Evolutionary conservation across 2,113 vertebrate species (phyloP), one percentile per base, ranked within the genome.

Genomic region (Cololabis saira): DNA sequence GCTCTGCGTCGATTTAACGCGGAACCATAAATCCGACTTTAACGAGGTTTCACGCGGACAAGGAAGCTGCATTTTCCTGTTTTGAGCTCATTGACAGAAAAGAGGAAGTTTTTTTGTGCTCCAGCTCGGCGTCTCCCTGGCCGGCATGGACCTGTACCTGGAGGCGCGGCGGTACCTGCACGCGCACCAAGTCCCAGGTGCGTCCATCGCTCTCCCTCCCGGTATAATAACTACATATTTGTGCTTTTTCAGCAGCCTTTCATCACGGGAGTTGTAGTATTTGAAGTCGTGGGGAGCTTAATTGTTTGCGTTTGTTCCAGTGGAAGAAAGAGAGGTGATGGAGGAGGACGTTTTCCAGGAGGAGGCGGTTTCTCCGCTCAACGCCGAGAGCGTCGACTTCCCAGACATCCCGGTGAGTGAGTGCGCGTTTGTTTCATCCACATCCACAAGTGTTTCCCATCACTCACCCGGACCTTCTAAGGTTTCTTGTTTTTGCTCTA

Each of bases 331-430:
- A 15, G 86, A 90, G 0, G 61, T 74, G 5, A 42, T 89, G 67
- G 75, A 87, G 50, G 90, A 91, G 37, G 91, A 93, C 12, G 91
- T 92, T n/a, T 93, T 92, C 71, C 68, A 21, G 6, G 91, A 89
- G 60, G 91, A 90, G 48, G 19, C 43, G 1, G 86, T 67, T 30
- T 80, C 78, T 8, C 78, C 80, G 4, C 55, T 90, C 10, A 71
- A 55, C 8, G 13, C 67, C 0, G 83, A 85, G 12, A 76, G 24
- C n/a, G 1, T 80, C 0, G 78, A 84, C 40, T 61, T 90, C 41
- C 87, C 90, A 0, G 83, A 87, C 63, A 88, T 81, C 24, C 89
- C 83, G 0, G 90, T 93, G 68, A 91, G 90, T n/a, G n/a, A n/a
- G n/a, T n/a, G n/a, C n/a, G n/a, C n/a, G n/a, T 82, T 30, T 15